Conservation (phyloP, 2,888 invertebrate genomes). For the Chrysodeixis includens region DNA sequence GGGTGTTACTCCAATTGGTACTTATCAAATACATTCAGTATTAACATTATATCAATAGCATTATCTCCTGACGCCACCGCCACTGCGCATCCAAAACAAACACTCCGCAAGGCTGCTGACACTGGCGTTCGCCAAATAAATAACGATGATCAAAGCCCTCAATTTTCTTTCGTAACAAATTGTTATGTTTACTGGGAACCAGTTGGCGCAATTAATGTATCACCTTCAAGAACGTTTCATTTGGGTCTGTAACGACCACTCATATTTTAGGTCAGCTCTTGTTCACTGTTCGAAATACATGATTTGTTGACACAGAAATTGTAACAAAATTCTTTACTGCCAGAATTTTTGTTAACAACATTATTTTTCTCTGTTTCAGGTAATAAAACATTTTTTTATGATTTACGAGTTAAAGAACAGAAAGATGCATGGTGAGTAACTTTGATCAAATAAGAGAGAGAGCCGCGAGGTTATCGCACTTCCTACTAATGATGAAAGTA, state of each 20-base stretch:
- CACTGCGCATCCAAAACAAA: slow-evolving; percentile 67
- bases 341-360: slow-evolving; percentile 25
- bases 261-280: slow-evolving; percentile 44
- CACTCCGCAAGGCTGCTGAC: slow-evolving; percentile 51
- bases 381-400: slow-evolving; percentile 39
- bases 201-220: slow-evolving; percentile 52
- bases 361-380: slow-evolving; percentile 57
- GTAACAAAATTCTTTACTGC: slow-evolving; percentile 28
- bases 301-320: slow-evolving; percentile 22
- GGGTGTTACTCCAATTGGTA: slow-evolving; percentile 70
- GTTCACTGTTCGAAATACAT: slow-evolving; percentile 27
- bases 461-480: slow-evolving; percentile 10
- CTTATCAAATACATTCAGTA: slow-evolving; percentile 70
- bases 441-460: slow-evolving; percentile 21
- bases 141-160: slow-evolving; percentile 48
- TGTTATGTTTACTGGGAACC: slow-evolving; percentile 39
- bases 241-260: slow-evolving; percentile 39
- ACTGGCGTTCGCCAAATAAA: slow-evolving; percentile 45
- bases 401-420: slow-evolving; percentile 5
- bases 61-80: slow-evolving; percentile 28
- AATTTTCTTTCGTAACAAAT: slow-evolving; percentile 56
- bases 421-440: slow-evolving; percentile 33
- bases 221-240: slow-evolving; percentile 48
- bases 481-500: slow-evolving; percentile 24
- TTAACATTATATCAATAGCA: slow-evolving; percentile 62